Percentiles rank a stretch among this genome's conserved stretches.
phyloP scores from a whole-genome alignment of 2,113 vertebrate species.

The Corvus cornix region DNA sequence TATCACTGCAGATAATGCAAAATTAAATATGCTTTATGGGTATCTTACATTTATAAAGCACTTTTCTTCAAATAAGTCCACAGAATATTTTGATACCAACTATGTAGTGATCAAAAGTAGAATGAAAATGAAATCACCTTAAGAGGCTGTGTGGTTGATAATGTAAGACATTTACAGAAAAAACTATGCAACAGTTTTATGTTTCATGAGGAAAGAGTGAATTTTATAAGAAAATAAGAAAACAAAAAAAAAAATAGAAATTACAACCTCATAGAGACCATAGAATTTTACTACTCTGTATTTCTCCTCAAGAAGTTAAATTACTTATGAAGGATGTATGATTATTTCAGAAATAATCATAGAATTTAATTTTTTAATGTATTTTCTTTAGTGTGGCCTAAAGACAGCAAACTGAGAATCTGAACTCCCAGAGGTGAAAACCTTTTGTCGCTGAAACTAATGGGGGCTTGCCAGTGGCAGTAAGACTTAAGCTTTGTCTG shows the following conservation, averaged over 20 bases:
- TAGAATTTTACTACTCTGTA: not conserved
- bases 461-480: not conserved
- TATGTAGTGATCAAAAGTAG: not conserved
- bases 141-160: not conserved
- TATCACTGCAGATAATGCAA: not conserved
- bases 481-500: not conserved
- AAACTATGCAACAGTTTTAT: not conserved
- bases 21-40: not conserved
- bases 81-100: not conserved
- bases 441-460: not conserved
- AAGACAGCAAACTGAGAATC: not conserved
- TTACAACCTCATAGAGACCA: not conserved
- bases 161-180: not conserved
- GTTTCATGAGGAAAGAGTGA: not conserved
- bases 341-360: not conserved
- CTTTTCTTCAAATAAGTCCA: not conserved
- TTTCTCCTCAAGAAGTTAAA: not conserved
- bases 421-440: not conserved
- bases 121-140: not conserved
- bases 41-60: not conserved
- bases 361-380: not conserved
- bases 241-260: not conserved
- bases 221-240: not conserved
- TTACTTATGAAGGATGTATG: not conserved
- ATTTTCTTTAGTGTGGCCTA: not conserved